These are phyloP conservation scores for Lithodes maja DNA, from an alignment of 2,888 invertebrate species.

Conservation along the genomic window DNA sequence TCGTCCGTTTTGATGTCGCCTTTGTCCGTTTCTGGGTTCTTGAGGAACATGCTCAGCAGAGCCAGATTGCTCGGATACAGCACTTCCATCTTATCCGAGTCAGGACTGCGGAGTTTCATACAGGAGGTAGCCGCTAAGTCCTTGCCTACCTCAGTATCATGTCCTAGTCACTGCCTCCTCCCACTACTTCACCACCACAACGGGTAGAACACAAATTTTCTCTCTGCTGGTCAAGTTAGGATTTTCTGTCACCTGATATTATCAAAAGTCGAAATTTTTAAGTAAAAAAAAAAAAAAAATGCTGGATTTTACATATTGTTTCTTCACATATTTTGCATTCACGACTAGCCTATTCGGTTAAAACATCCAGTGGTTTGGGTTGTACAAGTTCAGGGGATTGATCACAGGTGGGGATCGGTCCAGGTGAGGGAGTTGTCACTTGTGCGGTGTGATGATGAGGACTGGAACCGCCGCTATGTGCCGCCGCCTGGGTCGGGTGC, in stretches of 20 bases:
- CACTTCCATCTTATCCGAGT: constrained; percentile 66
- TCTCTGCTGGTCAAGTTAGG: constrained; percentile 17
- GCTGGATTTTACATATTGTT: constrained; percentile 9
- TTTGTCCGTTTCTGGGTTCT: constrained; percentile 64
- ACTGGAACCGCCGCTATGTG: constrained; percentile 49
- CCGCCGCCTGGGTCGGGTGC: constrained; percentile 56
- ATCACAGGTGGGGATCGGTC: constrained; percentile 22
- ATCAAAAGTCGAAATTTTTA: constrained; percentile 19
- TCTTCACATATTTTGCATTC: constrained; percentile 36
- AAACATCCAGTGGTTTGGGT: constrained; percentile 25
- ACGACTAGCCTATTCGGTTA: constrained; percentile 13
- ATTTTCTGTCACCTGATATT: constrained; percentile 43
- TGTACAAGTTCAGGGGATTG: constrained; percentile 24
- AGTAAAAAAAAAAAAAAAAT: constrained; percentile 13
- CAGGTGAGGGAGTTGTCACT: constrained; percentile 28
- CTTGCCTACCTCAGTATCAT: constrained; percentile 45
- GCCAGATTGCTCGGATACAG: constrained; percentile 69
- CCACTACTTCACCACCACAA: constrained; percentile 37
- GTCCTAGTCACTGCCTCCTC: constrained; percentile 30
- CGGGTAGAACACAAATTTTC: constrained; percentile 9
- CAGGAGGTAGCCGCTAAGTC: constrained; percentile 47
- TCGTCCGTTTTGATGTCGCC: constrained; percentile 66
- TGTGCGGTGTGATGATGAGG: constrained; percentile 32
- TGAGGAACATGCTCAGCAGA: constrained; percentile 70
- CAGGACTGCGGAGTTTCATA: constrained; percentile 62